A percentile compares a stretch with the other conserved stretches of the same genome.
These are phyloP conservation scores for Sebastes iracundus DNA, from an alignment of 2,797 vertebrate species.

Conservation along the genomic window DNA sequence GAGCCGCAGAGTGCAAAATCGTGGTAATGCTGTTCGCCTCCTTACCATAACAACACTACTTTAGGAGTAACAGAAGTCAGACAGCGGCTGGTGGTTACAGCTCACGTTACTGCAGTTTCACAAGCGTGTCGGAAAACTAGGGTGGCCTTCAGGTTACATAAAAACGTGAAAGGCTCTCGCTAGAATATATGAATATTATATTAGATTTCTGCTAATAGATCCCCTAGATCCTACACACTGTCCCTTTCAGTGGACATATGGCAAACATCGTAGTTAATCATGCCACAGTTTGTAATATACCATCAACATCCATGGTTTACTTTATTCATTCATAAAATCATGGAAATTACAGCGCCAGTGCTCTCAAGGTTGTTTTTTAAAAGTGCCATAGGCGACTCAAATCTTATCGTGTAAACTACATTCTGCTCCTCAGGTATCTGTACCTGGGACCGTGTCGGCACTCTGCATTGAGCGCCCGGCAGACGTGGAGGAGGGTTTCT, in stretches of 20 bases:
- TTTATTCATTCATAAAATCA: background rate
- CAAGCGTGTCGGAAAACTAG: too few relatives aligned
- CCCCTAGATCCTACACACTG: too few relatives aligned
- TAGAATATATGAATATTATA: too few relatives aligned
- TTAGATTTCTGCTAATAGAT: too few relatives aligned
- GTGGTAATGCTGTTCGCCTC: rapidly evolving
- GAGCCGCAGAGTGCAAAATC: too few relatives aligned
- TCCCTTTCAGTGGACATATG: background rate
- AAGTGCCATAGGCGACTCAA: background rate
- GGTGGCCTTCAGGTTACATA: too few relatives aligned
- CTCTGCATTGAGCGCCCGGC: constrained; percentile 96
- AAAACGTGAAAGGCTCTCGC: too few relatives aligned
- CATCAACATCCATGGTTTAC: background rate
- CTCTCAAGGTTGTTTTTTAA: background rate
- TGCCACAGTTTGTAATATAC: background rate
- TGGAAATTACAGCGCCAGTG: background rate
- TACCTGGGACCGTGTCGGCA: constrained; percentile 95
- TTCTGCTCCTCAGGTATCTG: constrained; percentile 84
- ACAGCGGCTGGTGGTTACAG: too few relatives aligned
- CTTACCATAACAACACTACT: too few relatives aligned
- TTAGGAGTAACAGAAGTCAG: too few relatives aligned
- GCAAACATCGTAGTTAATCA: background rate
- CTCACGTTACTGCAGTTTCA: too few relatives aligned
- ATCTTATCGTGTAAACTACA: background rate
- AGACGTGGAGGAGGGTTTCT: constrained; percentile 97